Percentiles rank a stretch among this genome's conserved stretches.
Conservation (phyloP, 2,797 vertebrate species). For the Chloroceryle amazona region DNA sequence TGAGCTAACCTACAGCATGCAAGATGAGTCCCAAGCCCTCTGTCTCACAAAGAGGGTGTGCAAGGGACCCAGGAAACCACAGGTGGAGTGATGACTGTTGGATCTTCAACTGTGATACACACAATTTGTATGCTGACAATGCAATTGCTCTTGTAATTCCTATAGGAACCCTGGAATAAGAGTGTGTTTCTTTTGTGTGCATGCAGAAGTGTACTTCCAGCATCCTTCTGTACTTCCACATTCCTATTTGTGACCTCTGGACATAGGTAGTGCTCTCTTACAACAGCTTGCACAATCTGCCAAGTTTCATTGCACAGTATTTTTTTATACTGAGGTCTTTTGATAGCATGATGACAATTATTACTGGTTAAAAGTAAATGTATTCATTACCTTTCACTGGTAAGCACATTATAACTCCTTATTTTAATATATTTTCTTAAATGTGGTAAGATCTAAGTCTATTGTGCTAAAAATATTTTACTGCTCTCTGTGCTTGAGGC, state of each 20-base stretch:
- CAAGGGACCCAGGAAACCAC: background rate
- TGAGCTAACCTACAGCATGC: background rate
- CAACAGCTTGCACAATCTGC: background rate
- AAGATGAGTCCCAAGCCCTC: background rate
- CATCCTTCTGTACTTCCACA: background rate
- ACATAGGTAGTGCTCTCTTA: background rate
- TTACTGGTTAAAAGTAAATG: slow-evolving; percentile 9
- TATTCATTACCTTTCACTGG: background rate
- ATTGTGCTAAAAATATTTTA: slow-evolving; percentile 18
- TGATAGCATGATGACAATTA: background rate
- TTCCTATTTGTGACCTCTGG: background rate
- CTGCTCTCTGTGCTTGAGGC: slow-evolving; percentile 56
- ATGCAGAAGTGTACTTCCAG: background rate
- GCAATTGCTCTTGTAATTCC: background rate
- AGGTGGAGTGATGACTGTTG: background rate
- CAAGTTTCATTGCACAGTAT: background rate
- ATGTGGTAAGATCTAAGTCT: slow-evolving; percentile 43
- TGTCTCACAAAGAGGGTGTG: background rate
- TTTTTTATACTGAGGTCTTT: slow-evolving; percentile 22
- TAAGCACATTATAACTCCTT: slow-evolving; percentile 34
- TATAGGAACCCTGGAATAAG: background rate
- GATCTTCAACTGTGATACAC: background rate
- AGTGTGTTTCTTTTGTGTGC: background rate
- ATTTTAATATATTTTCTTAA: slow-evolving; percentile 72
- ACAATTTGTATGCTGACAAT: background rate